These are phyloP conservation scores for Harpagoxenus sublaevis DNA, from an alignment of 2,888 invertebrate species.

Conservation along the genomic window DNA sequence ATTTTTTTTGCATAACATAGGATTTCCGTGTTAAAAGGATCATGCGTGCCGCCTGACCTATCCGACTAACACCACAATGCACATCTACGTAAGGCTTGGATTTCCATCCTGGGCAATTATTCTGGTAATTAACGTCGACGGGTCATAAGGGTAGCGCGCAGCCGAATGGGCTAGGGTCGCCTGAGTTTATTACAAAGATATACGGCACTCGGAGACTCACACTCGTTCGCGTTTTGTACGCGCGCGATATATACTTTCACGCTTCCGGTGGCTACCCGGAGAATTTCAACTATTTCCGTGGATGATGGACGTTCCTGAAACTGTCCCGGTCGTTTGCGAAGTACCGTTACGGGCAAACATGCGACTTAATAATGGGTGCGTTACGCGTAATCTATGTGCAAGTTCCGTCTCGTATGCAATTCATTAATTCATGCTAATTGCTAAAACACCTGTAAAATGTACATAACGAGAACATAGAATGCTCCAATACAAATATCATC, in stretches of 20 bases:
- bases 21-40: conserved; percentile 16
- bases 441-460: conserved; percentile 31
- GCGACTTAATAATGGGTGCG: conserved; percentile 43
- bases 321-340: conserved; percentile 75
- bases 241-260: conserved; percentile 59
- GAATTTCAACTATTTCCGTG: conserved; percentile 80
- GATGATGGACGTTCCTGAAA: conserved; percentile 80
- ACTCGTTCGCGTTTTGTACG: conserved; percentile 64
- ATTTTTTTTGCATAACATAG: background rate
- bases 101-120: conserved; percentile 79
- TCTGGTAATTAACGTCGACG: conserved; percentile 80
- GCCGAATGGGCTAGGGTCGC: conserved; percentile 70
- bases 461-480: background rate
- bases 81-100: conserved; percentile 62
- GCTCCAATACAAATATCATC: background rate
- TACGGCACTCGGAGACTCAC: conserved; percentile 71
- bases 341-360: conserved; percentile 64
- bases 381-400: conserved; percentile 46
- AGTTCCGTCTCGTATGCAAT: conserved; percentile 1
- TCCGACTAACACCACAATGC: conserved; percentile 47
- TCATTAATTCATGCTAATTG: conserved; percentile 33
- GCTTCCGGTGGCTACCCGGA: conserved; percentile 71
- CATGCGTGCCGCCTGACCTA: conserved; percentile 48
- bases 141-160: conserved; percentile 70
- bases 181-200: conserved; percentile 82